A percentile compares a stretch with the other conserved stretches of the same genome.
Conservation (phyloP, 2,888 invertebrate species). For the Drosophila helvetica region DNA sequence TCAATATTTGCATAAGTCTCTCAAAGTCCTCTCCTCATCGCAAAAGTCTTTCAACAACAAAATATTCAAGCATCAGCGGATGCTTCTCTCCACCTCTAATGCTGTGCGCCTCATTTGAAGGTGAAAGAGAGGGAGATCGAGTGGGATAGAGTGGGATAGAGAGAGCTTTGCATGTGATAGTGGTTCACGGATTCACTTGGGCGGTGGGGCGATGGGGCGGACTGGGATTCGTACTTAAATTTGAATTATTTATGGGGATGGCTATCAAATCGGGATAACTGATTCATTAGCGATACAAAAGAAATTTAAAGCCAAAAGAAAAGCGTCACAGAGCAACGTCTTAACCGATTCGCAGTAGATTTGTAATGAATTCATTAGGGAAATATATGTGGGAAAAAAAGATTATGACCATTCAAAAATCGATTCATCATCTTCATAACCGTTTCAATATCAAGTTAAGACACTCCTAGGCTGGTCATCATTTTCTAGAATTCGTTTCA, state of each 20-base stretch:
- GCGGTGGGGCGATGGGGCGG: too few species aligned
- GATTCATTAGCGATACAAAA: background rate
- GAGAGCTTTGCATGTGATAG: background rate
- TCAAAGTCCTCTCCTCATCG: slow-evolving; percentile 52
- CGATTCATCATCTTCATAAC: too few species aligned
- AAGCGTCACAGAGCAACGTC: background rate
- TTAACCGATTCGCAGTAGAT: too few species aligned
- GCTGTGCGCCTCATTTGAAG: slow-evolving; percentile 54
- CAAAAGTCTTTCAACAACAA: slow-evolving; percentile 41
- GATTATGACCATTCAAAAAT: too few species aligned
- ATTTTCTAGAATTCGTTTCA: too few species aligned
- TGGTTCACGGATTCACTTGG: slow-evolving; percentile 5
- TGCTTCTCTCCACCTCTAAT: slow-evolving; percentile 39
- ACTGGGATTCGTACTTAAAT: background rate
- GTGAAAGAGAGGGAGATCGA: background rate
- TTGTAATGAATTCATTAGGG: too few species aligned
- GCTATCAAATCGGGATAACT: background rate
- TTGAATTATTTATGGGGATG: background rate
- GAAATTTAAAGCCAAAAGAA: background rate
- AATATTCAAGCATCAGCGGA: slow-evolving; percentile 55
- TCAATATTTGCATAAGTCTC: slow-evolving; percentile 78
- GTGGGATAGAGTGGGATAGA: background rate
- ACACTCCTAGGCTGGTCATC: too few species aligned
- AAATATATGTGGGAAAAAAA: too few species aligned
- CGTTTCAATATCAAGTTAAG: too few species aligned